Evolutionary conservation across 2,888 invertebrate genomes (phyloP), one percentile per base, ranked within the genome.

Genomic region (Epirrhoe tristata): DNA sequence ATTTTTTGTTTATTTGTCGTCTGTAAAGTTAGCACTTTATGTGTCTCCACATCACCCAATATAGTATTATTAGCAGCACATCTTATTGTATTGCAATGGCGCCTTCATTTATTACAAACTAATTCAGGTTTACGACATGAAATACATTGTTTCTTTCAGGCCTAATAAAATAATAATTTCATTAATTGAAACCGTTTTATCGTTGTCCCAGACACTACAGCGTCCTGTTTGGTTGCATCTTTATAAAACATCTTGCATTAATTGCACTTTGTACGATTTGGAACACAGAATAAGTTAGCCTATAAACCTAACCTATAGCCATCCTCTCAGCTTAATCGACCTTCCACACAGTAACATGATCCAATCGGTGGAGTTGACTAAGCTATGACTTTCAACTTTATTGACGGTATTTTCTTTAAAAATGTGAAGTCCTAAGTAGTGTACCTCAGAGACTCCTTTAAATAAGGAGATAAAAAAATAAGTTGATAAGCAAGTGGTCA

Each of bases 11-110:
- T 24, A 24, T 24, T 3, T 24, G 24, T 24, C 24, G 24, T 24
- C 1, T 24, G 31, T 46, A 43, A 46, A 57, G 24, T 65, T 65
- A 65, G 51, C 34, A 53, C 50, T 36, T 24, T 36, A 39, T 7
- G 6, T 36, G 8, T 8, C 36, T 8, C 36, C 10, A 10, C 36
- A 36, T 31, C 39, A 39, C 48, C 14, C 48, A 55, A 61, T 55
- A 16, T 39, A 58, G 61, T 43, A 4, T 54, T 66, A 54, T 66
- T 62, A 58, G 57, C 34, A 12, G n/a, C 31, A 34, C 32, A 6
- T 58, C 12, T 52, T 12, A 51, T 57, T 63, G 43, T 43, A 46
- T 17, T 7, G 62, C 16, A 12, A 34, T 54, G 61, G 53, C 61
- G 66, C 39, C 54, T 51, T 24, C 14, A 48, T 39, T 58, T 60